phyloP scores from a whole-genome alignment of 2,797 vertebrate genomes.

The Nyctibius grandis region DNA sequence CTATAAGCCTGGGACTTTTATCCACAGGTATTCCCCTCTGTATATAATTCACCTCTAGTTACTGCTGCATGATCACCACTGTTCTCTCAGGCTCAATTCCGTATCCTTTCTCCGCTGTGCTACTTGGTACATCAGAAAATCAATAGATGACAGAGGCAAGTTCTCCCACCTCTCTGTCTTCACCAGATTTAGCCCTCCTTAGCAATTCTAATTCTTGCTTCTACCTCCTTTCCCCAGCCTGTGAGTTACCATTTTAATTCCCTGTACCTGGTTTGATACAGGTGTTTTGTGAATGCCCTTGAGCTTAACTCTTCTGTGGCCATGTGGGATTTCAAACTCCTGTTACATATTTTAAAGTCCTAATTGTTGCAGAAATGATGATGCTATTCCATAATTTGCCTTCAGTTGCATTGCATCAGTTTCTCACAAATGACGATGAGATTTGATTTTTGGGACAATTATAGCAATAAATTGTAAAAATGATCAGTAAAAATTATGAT shows the following conservation, averaged over 20 bases:
- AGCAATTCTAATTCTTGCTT: background rate
- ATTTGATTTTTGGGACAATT: background rate
- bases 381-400: background rate
- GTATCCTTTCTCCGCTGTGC: background rate
- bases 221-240: background rate
- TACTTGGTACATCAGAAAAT: background rate
- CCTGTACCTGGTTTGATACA: background rate
- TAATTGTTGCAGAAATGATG: background rate
- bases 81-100: background rate
- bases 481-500: background rate
- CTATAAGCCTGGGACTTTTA: slow-evolving; percentile 5
- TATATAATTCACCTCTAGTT: slow-evolving; percentile 34
- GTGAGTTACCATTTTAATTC: background rate
- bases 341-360: background rate
- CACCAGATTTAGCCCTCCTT: background rate
- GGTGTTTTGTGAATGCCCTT: background rate
- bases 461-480: background rate
- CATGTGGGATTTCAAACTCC: background rate
- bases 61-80: background rate
- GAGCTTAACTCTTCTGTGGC: background rate
- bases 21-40: slow-evolving; percentile 1
- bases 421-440: background rate
- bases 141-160: background rate
- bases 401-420: background rate
- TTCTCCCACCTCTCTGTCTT: background rate